phyloP scores from a whole-genome alignment of 2,888 invertebrate genomes.

The Loripinus fragilis region DNA sequence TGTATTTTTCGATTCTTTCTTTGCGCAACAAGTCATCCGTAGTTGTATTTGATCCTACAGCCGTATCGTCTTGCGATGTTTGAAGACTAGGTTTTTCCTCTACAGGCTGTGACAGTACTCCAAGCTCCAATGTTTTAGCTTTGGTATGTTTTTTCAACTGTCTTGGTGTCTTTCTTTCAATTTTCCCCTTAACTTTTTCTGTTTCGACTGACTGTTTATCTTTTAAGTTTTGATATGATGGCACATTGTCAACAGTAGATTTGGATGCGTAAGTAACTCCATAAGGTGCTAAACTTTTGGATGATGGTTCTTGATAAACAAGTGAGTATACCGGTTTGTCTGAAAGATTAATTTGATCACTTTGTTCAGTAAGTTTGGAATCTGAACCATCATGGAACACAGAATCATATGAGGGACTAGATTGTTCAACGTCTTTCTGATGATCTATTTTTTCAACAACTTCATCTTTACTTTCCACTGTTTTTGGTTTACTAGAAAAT shows the following conservation, averaged over 20 bases:
- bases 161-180: slow-evolving; percentile 10
- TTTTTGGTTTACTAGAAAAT: slow-evolving; percentile 41
- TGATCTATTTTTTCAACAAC: background rate
- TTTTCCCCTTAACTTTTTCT: slow-evolving; percentile 27
- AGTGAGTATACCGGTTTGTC: background rate
- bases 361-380: background rate
- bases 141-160: slow-evolving; percentile 51
- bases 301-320: slow-evolving; percentile 7
- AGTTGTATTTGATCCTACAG: slow-evolving; percentile 18
- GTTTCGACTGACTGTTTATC: slow-evolving; percentile 26
- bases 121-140: slow-evolving; percentile 57
- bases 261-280: background rate
- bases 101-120: slow-evolving; percentile 38
- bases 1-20: slow-evolving; percentile 89
- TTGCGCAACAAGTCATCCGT: slow-evolving; percentile 76
- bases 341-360: background rate
- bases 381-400: background rate
- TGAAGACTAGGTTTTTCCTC: slow-evolving; percentile 21
- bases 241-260: background rate
- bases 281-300: background rate
- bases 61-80: slow-evolving; percentile 45
- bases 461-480: background rate
- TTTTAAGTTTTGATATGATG: background rate
- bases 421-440: background rate
- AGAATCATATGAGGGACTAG: background rate